Conservation (phyloP, 2,113 vertebrate species). For the Uria lomvia region DNA sequence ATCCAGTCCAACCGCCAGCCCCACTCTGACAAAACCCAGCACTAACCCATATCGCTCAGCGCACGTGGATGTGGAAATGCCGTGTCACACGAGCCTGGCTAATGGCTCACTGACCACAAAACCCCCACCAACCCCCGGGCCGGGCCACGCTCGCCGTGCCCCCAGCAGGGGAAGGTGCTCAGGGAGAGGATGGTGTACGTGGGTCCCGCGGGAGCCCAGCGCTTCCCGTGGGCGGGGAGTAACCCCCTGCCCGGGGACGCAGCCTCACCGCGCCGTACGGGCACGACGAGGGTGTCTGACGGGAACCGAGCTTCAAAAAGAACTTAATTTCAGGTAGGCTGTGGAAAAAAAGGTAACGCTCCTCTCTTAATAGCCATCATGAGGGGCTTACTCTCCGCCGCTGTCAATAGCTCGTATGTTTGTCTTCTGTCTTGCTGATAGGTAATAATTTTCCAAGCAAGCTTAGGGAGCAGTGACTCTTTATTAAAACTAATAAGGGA, state of each 20-base stretch:
- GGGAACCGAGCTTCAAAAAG: neutral
- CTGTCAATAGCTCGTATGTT: slow-evolving; percentile 71
- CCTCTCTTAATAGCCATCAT: neutral
- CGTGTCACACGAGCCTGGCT: neutral
- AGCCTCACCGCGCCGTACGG: neutral
- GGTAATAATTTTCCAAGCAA: slow-evolving; percentile 75
- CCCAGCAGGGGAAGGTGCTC: neutral
- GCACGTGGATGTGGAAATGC: neutral
- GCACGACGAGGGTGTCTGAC: neutral
- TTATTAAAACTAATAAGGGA: slow-evolving; percentile 74
- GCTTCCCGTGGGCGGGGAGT: neutral
- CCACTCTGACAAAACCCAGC: neutral
- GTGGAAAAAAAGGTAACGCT: neutral
- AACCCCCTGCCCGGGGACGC: neutral
- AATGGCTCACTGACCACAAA: neutral
- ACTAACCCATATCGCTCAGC: neutral
- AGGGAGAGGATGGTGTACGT: neutral
- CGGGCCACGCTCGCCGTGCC: rapidly evolving
- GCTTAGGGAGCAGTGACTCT: slow-evolving; percentile 70
- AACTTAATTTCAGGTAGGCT: slow-evolving; percentile 21
- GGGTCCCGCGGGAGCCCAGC: neutral
- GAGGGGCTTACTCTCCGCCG: slow-evolving; percentile 29
- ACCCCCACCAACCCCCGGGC: neutral
- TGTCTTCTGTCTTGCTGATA: slow-evolving; percentile 75
- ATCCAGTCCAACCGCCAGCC: neutral